Evolutionary conservation across 2,888 invertebrate genomes (phyloP), one percentile per base, ranked within the genome.

Genomic region (Trisateles emortualis): DNA sequence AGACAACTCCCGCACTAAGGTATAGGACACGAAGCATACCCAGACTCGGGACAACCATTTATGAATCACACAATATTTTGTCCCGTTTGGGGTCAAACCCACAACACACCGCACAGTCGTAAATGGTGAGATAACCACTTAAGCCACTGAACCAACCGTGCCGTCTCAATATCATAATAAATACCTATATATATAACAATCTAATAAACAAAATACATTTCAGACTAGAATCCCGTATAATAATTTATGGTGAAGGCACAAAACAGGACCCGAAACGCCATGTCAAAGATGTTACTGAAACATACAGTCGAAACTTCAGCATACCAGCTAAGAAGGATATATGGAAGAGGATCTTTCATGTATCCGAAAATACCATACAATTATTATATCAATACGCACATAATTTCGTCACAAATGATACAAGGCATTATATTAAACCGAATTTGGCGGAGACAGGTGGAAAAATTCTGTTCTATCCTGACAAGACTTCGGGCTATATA

Each of bases 391-490:
- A 96, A 67, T 95, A 95, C 67, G 94, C 89, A 0, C 92, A 93
- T 53, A 95, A 93, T 45, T 93, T 94, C 61, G 93, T 95, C 2
- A 94, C 95, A 0, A 94, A 95, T 57, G 93, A 95, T 9, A 95
- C 94, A 0, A 92, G 96, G 33, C 93, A 88, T 43, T 97, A 95
- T 67, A 87, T 93, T 1, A 96, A 96, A 72, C 96, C 97, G 0
- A 94, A 95, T 3, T 83, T 95, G 47, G 94, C 95, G 0, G 96
- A 97, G 72, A 95, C 95, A 69, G 96, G 95, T 0, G 95, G 95
- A 3, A 94, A 94, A 65, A 89, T 96, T 8, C 79, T 92, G 32
- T 96, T 95, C 63, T 93, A 95, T 76, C 94, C 95, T 0, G 93
- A 94, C 2, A 92, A 95, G 59, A 95, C 95, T 0, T 90, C 93